Conservation (phyloP, 2,113 vertebrate genomes). For the Polypterus senegalus region DNA sequence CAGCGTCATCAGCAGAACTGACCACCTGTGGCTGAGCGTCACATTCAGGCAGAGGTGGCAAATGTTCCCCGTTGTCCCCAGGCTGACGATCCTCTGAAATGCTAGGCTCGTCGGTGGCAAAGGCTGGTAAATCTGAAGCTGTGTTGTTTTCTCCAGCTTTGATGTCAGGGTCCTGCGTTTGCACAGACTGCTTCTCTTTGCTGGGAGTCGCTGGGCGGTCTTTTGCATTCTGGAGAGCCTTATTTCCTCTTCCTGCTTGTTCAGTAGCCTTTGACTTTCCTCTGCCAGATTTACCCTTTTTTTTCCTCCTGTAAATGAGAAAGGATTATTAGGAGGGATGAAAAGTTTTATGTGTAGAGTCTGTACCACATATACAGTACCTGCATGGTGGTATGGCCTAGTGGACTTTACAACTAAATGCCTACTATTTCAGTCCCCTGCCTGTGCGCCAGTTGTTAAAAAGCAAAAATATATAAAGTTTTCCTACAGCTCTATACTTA, state of each 20-base stretch:
- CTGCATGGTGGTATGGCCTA: too few relatives aligned
- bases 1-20: too few relatives aligned
- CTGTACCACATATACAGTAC: too few relatives aligned
- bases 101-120: conserved; percentile 16
- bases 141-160: background rate
- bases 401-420: too few relatives aligned
- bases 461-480: too few relatives aligned
- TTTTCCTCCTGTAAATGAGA: conserved; percentile 42
- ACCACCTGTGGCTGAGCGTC: too few relatives aligned
- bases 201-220: conserved; percentile 20
- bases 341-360: too few relatives aligned
- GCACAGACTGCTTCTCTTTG: conserved; percentile 30
- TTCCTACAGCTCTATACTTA: too few relatives aligned
- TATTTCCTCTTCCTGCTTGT: conserved; percentile 25
- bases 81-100: conserved; percentile 10
- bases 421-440: too few relatives aligned
- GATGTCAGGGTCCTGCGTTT: conserved; percentile 13
- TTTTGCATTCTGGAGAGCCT: conserved; percentile 3
- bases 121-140: background rate
- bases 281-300: conserved; percentile 48
- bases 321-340: background rate
- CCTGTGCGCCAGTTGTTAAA: too few relatives aligned
- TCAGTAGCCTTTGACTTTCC: conserved; percentile 39
- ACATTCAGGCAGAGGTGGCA: too few relatives aligned
- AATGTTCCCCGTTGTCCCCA: conserved; percentile 14